phyloP scores from a whole-genome alignment of 2,888 invertebrate genomes.

The Neoascia interrupta region DNA sequence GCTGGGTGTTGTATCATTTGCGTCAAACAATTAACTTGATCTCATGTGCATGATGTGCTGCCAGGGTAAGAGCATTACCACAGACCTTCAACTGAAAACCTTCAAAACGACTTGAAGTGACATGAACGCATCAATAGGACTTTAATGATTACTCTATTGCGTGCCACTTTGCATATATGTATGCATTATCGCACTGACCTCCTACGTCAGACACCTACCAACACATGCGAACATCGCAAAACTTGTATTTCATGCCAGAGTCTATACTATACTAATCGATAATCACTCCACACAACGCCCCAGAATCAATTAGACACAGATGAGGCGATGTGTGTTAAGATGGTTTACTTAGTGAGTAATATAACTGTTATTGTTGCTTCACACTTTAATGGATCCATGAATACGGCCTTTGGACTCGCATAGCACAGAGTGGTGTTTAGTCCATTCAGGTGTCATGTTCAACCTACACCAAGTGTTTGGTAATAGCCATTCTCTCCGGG shows the following conservation, averaged over 20 bases:
- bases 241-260: not conserved
- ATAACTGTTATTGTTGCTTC: slow-evolving; percentile 17
- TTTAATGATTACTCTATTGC: slow-evolving; percentile 14
- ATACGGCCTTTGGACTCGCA: slow-evolving; percentile 16
- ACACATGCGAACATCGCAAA: not conserved
- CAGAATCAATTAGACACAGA: slow-evolving; percentile 22
- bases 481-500: not conserved
- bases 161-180: slow-evolving; percentile 6
- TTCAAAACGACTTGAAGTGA: no score
- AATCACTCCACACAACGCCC: not conserved
- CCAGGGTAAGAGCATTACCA: no score
- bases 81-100: no score
- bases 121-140: no score
- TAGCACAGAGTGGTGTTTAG: not conserved
- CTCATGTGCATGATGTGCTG: no score
- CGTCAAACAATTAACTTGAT: no score
- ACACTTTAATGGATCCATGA: slow-evolving; percentile 31
- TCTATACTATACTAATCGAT: slow-evolving; percentile 8
- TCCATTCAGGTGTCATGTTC: slow-evolving; percentile 16
- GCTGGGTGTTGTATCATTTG: no score
- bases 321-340: slow-evolving; percentile 1
- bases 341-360: slow-evolving; percentile 1
- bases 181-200: slow-evolving; percentile 27
- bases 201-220: not conserved
- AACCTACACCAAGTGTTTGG: slow-evolving; percentile 8